These are phyloP conservation scores for Pavo muticus DNA, from an alignment of 2,113 vertebrate species.

Conservation along the genomic window DNA sequence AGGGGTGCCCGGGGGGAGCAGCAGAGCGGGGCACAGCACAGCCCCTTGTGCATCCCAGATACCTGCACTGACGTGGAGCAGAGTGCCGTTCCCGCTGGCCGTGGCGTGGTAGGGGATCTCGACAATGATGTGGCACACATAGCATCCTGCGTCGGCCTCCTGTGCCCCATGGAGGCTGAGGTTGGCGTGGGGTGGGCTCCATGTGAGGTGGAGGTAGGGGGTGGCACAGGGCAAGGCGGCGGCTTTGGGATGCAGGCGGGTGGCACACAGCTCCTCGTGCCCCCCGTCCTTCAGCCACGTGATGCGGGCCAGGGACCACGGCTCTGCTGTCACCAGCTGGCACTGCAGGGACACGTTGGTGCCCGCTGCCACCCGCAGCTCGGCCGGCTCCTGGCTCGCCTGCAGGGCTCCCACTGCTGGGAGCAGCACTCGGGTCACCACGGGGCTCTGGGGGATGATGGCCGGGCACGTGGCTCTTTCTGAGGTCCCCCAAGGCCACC, in stretches of 20 bases:
- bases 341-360: not conserved
- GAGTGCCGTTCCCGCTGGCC: not conserved
- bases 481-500: not conserved
- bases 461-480: not conserved
- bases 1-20: not conserved
- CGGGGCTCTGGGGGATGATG: not conserved
- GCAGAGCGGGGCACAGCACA: not conserved
- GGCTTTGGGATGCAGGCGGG: rapidly evolving
- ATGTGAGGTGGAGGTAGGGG: not conserved
- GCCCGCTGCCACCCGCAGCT: not conserved
- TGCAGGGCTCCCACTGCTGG: not conserved
- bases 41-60: rapidly evolving
- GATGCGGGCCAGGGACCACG: not conserved
- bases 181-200: not conserved
- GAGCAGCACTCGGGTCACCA: rapidly evolving
- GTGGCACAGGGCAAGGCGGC: rapidly evolving
- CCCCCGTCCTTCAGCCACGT: not conserved
- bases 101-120: not conserved
- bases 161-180: not conserved
- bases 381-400: not conserved
- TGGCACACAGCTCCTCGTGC: not conserved
- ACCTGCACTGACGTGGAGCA: not conserved
- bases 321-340: not conserved
- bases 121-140: not conserved
- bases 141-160: not conserved